Conservation (phyloP, 2,888 invertebrate genomes). For the Encarsia formosa region DNA sequence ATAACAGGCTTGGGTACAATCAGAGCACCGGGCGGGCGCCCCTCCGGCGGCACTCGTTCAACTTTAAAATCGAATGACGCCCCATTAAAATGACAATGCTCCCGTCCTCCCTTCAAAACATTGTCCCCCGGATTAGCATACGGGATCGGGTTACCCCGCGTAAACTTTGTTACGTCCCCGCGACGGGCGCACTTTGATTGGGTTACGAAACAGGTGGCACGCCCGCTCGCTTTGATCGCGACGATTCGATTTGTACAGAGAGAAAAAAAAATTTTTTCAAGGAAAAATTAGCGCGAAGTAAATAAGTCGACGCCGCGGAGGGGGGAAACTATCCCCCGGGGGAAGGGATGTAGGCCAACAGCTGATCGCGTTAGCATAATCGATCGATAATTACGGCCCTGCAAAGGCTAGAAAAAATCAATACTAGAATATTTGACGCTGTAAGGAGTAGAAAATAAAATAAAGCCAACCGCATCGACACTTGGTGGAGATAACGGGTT, state of each 20-base stretch:
- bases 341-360: constrained; percentile 43
- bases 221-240: too few species aligned
- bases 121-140: constrained; percentile 44
- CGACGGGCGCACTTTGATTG: background rate
- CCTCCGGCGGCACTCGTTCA: constrained; percentile 47
- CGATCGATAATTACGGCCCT: constrained; percentile 18
- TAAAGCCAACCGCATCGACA: too few species aligned
- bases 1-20: too few species aligned
- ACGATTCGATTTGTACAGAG: too few species aligned
- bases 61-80: constrained; percentile 52
- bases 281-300: too few species aligned
- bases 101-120: constrained; percentile 31
- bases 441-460: too few species aligned
- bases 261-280: too few species aligned
- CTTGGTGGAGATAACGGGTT: too few species aligned
- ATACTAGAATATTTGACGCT: too few species aligned
- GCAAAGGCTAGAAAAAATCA: too few species aligned
- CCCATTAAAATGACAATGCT: constrained; percentile 52
- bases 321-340: too few species aligned
- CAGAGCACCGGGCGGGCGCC: background rate
- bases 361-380: constrained; percentile 42
- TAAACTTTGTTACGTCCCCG: background rate
- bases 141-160: constrained; percentile 49
- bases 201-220: background rate
- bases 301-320: too few species aligned